Base-by-base conservation (phyloP, 2,888 invertebrate species). In the Heliconius cydno region DNA sequence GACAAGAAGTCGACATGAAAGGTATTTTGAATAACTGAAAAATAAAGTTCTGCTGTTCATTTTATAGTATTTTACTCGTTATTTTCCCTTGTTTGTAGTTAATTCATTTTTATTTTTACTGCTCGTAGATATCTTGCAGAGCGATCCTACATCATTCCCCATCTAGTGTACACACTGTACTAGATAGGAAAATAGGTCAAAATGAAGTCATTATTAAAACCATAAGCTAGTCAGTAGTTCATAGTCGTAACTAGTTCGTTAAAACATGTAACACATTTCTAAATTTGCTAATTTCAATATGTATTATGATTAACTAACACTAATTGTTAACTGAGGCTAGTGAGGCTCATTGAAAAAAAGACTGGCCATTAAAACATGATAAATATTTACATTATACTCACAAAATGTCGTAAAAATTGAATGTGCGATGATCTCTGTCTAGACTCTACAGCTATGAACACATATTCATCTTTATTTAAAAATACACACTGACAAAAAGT, bases 371-470 rank as follows among this genome's bases (percentile, higher is more conserved):
- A 25, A 34, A 73, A 60, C 30, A 25, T 60, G 15, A 41, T 41
- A 81, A 80, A 81, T 75, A 82, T 82, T 80, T 82, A 80, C 78
- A 72, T 46, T 76, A 76, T 84, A 92, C 92, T 92, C 88, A 92
- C 92, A 87, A 85, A 85, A 86, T 87, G 86, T 84, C 85, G 86
- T 87, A 86, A 87, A 85, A 65, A 87, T 87, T 87, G 88, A 86
- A 82, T 86, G 83, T 85, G 86, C 84, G 86, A 87, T 84, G 86
- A 85, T 85, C 84, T 85, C 85, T 87, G 86, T 85, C 84, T 84
- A 41, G 84, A 52, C 6, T 19, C 52, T 52, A 52, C 3, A 83
- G 89, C 46, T 75, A 87, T 88, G 90, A 89, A 88, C 86, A 82
- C 89, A 91, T 89, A 86, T 87, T 88, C 88, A 86, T 87, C 88